Conservation (phyloP, 2,113 vertebrate genomes). For the Nothoprocta perdicaria region DNA sequence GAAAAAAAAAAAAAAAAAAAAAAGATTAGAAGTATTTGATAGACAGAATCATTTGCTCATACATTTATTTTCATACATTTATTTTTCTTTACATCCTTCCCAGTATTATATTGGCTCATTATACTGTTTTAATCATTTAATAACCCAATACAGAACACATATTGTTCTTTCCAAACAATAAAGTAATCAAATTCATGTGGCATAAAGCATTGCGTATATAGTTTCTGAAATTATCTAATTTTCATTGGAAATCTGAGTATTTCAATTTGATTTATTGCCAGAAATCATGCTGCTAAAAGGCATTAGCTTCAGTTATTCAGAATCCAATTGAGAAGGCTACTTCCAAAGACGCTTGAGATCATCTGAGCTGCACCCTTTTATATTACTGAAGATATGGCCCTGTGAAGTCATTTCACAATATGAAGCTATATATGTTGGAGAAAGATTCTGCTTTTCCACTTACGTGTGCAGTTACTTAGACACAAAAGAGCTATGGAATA, state of each 20-base stretch:
- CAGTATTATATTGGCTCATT: rapidly evolving
- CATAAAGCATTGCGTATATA: rapidly evolving
- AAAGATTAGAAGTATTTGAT: neutral
- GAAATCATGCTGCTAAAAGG: neutral
- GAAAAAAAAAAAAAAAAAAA: neutral
- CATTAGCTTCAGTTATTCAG: neutral
- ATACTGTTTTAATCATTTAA: neutral
- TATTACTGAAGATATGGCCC: neutral
- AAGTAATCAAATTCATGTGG: rapidly evolving
- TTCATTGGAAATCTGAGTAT: neutral
- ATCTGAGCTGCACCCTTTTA: neutral
- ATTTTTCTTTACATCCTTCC: neutral
- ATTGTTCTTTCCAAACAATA: neutral
- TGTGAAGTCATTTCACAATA: rapidly evolving
- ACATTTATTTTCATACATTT: neutral
- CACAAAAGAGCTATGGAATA: neutral
- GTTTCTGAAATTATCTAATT: neutral
- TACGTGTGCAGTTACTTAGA: rapidly evolving
- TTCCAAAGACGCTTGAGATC: neutral
- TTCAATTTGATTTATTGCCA: rapidly evolving
- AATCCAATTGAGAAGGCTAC: neutral
- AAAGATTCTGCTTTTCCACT: neutral
- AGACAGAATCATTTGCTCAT: neutral
- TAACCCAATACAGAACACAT: too few relatives aligned
- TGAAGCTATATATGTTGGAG: neutral